Evolutionary conservation across 2,113 vertebrate species (phyloP), one percentile per base, ranked within the genome.

Genomic region (Dipodomys merriami): DNA sequence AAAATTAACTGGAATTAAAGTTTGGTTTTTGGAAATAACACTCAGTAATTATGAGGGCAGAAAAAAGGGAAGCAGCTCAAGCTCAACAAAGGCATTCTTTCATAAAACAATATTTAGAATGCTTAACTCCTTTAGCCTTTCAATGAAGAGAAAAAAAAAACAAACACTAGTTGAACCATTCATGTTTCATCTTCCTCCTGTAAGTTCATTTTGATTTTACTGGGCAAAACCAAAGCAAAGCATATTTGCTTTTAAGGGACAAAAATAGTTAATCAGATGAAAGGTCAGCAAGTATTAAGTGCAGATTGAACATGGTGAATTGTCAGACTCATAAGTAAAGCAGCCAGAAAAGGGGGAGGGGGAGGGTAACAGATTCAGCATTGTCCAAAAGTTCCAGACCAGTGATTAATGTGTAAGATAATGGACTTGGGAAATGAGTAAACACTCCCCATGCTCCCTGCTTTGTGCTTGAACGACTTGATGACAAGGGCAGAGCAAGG

Each of bases 381-480:
- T 99, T 99, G 99, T 99, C 99, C 99, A 98, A 98, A 99, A 99
- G 99, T 99, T 99, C 98, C 98, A 98, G 98, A 98, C 98, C 98
- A 98, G 98, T 99, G 99, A 99, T 99, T 99, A 99, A 99, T 99
- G 99, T 99, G 99, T 99, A 98, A 99, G 99, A 99, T 99, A 99
- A 99, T 99, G 99, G 99, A 99, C 99, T 99, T 99, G 99, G 99
- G 99, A 99, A 99, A 99, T 99, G 99, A 99, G 99, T 99, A 99
- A 99, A 99, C 99, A 99, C 99, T 99, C 99, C 97, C 99, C 98
- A 98, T 99, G 99, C 99, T 99, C 99, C 99, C 98, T 98, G 99
- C 99, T 99, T 99, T 99, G 99, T 99, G 99, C 99, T 99, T 99
- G 99, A 99, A 98, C 98, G 99, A 98, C 98, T 99, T 99, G 99